Percentiles rank a stretch among this genome's conserved stretches.
These are phyloP conservation scores for Leptinotarsa defecta DNA, from an alignment of 1,140 invertebrate genomes.

Conservation along the genomic window DNA sequence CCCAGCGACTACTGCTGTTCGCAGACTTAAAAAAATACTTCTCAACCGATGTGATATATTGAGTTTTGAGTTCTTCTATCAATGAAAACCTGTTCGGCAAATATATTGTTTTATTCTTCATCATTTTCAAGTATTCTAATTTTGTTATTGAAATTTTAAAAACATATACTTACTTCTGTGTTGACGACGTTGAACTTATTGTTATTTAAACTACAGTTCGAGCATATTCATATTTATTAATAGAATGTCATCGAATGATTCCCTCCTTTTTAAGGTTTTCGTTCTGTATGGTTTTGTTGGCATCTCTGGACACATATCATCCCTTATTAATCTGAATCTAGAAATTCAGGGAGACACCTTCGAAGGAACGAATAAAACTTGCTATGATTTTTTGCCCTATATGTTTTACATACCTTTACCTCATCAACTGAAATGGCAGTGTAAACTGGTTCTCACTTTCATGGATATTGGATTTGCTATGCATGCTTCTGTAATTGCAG, in stretches of 20 bases:
- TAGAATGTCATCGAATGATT: background rate
- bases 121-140: too few species aligned
- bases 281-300: constrained; percentile 21
- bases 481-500: constrained; percentile 10
- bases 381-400: constrained; percentile 23
- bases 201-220: too few species aligned
- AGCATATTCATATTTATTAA: too few species aligned
- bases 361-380: constrained; percentile 10
- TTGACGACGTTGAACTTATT: too few species aligned
- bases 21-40: too few species aligned
- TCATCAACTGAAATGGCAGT: background rate
- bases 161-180: too few species aligned
- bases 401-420: constrained; percentile 20
- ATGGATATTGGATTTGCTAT: constrained; percentile 15
- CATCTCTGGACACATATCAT: constrained; percentile 15
- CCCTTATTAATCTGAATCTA: background rate
- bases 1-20: too few species aligned
- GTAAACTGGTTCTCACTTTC: constrained; percentile 6
- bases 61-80: too few species aligned
- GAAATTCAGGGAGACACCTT: constrained; percentile 13
- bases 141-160: too few species aligned
- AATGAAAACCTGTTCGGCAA: too few species aligned
- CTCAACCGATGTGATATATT: too few species aligned
- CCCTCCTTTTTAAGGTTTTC: background rate
- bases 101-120: too few species aligned